Percentiles rank a stretch among this genome's conserved stretches.
Evolutionary conservation across 2,797 vertebrate species (phyloP).

Genomic region (Pteropus rufus): DNA sequence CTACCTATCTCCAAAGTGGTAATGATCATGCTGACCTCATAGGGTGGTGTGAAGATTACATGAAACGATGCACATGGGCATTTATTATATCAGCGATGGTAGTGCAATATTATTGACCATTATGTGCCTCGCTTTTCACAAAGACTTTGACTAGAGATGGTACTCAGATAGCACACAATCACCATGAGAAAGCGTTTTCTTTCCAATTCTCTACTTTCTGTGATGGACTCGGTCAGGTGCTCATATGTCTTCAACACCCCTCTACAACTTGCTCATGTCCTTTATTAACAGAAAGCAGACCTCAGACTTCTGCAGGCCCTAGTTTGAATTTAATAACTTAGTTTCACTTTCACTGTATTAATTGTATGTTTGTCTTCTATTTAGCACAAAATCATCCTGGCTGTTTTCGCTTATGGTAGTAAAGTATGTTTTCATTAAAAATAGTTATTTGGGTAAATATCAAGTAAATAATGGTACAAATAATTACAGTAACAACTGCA

Average conservation of each 20-base stretch:
- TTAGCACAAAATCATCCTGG: background rate
- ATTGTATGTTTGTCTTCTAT: background rate
- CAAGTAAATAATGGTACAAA: background rate
- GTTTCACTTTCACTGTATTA: background rate
- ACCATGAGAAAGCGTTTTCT: background rate
- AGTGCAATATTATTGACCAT: background rate
- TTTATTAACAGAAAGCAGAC: background rate
- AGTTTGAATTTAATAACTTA: background rate
- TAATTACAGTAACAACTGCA: background rate
- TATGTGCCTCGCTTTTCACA: background rate
- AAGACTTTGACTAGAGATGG: background rate
- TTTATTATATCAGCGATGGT: background rate
- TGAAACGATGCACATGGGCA: background rate
- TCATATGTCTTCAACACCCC: background rate
- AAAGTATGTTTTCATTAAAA: slow-evolving; percentile 23
- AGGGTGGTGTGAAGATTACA: no score
- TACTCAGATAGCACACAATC: background rate
- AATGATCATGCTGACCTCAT: background rate
- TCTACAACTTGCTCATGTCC: background rate
- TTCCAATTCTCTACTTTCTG: background rate
- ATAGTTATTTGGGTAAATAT: background rate
- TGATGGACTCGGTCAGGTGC: background rate
- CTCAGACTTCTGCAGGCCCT: background rate
- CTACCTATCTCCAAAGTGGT: background rate
- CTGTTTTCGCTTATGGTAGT: background rate